Evolutionary conservation across 2,888 invertebrate genomes (phyloP).

Genomic region (Xestia rhomboidea): DNA sequence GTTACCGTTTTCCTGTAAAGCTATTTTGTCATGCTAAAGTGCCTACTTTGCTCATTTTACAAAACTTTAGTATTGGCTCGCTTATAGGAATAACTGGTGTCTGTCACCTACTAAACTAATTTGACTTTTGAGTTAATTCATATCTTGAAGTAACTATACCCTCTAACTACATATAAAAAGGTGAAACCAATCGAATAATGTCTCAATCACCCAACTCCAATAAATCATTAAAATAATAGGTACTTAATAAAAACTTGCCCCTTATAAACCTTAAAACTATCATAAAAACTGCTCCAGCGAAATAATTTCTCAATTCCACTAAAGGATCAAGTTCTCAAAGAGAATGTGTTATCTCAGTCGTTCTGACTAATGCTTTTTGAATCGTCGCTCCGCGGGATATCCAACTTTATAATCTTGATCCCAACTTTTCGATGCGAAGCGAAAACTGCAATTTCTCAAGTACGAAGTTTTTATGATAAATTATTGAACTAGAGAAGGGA

Average conservation of each 20-base stretch:
- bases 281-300: slow-evolving; percentile 61
- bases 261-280: slow-evolving; percentile 50
- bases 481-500: slow-evolving; percentile 45
- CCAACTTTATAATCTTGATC: slow-evolving; percentile 83
- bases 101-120: neutral
- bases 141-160: neutral
- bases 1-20: slow-evolving; percentile 13
- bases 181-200: neutral
- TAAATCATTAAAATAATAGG: slow-evolving; percentile 15
- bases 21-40: slow-evolving; percentile 23
- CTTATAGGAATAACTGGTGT: neutral
- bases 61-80: slow-evolving; percentile 2
- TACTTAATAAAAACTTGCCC: slow-evolving; percentile 21
- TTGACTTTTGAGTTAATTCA: neutral
- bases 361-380: slow-evolving; percentile 77
- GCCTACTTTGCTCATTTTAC: neutral
- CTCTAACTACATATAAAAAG: neutral
- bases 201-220: neutral
- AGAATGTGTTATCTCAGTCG: slow-evolving; percentile 80
- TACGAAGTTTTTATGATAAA: slow-evolving; percentile 64
- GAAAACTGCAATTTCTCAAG: slow-evolving; percentile 77
- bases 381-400: slow-evolving; percentile 74
- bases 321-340: slow-evolving; percentile 75
- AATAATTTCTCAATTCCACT: slow-evolving; percentile 71
- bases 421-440: slow-evolving; percentile 77